Percentiles rank a stretch among this genome's conserved stretches.
phyloP scores from a whole-genome alignment of 2,797 vertebrate species.

The Poeciliopsis gracilis region DNA sequence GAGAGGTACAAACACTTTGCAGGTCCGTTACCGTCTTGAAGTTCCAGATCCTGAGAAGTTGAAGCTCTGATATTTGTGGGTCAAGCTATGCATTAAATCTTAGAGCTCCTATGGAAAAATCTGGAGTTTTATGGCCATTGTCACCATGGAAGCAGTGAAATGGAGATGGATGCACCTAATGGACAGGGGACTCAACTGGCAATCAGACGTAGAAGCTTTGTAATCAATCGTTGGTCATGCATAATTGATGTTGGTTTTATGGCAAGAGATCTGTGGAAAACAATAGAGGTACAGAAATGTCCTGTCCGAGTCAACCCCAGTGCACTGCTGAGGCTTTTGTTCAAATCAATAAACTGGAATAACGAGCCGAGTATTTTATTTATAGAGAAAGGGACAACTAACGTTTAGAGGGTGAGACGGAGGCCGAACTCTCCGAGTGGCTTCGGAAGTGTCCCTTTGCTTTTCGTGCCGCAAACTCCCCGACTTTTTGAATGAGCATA shows the following conservation, averaged over 20 bases:
- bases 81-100: conserved; percentile 59
- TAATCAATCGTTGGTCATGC: conserved; percentile 48
- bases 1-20: neutral
- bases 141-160: conserved; percentile 27
- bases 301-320: conserved; percentile 1
- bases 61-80: conserved; percentile 49
- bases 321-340: conserved; percentile 1
- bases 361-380: neutral
- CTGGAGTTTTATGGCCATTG: conserved; percentile 50
- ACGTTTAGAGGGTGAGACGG: neutral
- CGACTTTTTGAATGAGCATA: neutral
- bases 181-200: conserved; percentile 45
- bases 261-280: conserved; percentile 31
- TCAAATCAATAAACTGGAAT: neutral
- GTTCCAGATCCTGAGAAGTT: conserved; percentile 47
- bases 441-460: neutral
- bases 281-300: conserved; percentile 3
- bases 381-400: neutral
- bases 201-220: conserved; percentile 51
- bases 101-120: conserved; percentile 50
- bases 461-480: neutral
- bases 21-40: conserved; percentile 22
- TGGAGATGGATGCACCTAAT: conserved; percentile 39
- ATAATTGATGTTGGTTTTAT: conserved; percentile 53
- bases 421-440: neutral